Base-by-base conservation (phyloP, 1,140 invertebrate species). In the Bombus consobrinus region DNA sequence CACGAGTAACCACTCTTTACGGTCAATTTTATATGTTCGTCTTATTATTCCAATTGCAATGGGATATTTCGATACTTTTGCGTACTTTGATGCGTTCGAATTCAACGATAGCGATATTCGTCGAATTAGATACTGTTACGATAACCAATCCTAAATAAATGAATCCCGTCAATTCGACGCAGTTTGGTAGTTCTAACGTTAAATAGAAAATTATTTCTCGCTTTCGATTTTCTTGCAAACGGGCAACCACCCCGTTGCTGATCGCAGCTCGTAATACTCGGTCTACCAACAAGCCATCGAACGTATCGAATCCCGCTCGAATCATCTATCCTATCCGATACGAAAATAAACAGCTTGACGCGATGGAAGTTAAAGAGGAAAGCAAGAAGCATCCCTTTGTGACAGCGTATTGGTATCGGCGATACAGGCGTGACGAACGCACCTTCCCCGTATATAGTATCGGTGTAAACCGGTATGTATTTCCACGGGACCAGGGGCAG, bases 191-290 rank as follows among this genome's bases (percentile, higher is more conserved):
- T 22, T 53, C 18, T 2, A 18, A 53, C 47, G n/a, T 64, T 32
- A 5, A 32, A n/a, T n/a, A n/a, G 25, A 13, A 37, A 71, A 71
- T 71, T 71, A 39, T 71, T 71, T 39, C 37, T 5, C 68, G 3
- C 0, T 39, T 69, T 39, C 68, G 37, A 39, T 71, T 90, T 92
- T 92, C 34, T 25, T 37, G 1, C 2, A 74, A 75, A 88, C 87
- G 34, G n/a, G 84, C 79, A 41, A 72, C 10, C 2, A 39, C 4
- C 13, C 37, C 39, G 13, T 41, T 39, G 1, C 37, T 12, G 22
- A 71, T 25, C 28, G 13, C 28, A 15, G 3, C 39, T 72, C 13
- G 69, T n/a, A 39, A 62, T 22, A 25, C 34, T 69, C 34, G 68
- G 37, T 69, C 68, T 39, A 25, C 34, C 22, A 28, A 41, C 37